These are phyloP conservation scores for Sminthopsis crassicaudata DNA, from an alignment of 2,113 vertebrate species.

Conservation along the genomic window DNA sequence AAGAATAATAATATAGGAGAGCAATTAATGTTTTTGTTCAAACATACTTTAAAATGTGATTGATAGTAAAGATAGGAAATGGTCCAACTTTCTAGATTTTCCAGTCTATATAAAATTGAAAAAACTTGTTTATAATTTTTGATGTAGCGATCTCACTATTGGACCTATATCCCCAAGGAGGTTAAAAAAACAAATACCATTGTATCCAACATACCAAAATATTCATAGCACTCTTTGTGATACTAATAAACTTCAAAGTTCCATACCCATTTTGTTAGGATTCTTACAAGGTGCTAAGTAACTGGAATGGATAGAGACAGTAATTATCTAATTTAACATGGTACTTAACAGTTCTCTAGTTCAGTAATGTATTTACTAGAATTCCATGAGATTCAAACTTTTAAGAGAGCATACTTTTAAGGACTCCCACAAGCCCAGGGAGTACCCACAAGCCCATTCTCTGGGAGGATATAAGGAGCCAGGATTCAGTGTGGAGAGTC, in stretches of 20 bases:
- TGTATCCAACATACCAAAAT: neutral
- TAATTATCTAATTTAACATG: too few relatives aligned
- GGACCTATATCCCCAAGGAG: neutral
- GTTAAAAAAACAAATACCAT: neutral
- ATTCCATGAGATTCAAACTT: too few relatives aligned
- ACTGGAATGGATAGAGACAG: too few relatives aligned
- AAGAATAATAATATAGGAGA: neutral
- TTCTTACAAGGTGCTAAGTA: too few relatives aligned
- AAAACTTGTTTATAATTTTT: neutral
- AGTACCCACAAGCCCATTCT: too few relatives aligned
- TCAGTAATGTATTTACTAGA: too few relatives aligned
- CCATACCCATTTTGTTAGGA: too few relatives aligned
- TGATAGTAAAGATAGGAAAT: neutral
- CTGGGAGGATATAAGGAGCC: too few relatives aligned
- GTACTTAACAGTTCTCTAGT: too few relatives aligned
- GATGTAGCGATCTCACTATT: neutral
- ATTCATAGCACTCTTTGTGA: neutral
- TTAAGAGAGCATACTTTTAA: too few relatives aligned
- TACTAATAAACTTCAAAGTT: neutral
- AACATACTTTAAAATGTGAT: neutral
- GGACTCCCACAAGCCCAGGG: too few relatives aligned
- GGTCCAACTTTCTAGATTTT: neutral
- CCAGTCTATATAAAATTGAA: neutral
- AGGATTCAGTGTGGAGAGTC: too few relatives aligned
- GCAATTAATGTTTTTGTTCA: neutral